A percentile compares a stretch with the other conserved stretches of the same genome.
Evolutionary conservation across 2,797 vertebrate species (phyloP).

Genomic region (Fundulus diaphanus): DNA sequence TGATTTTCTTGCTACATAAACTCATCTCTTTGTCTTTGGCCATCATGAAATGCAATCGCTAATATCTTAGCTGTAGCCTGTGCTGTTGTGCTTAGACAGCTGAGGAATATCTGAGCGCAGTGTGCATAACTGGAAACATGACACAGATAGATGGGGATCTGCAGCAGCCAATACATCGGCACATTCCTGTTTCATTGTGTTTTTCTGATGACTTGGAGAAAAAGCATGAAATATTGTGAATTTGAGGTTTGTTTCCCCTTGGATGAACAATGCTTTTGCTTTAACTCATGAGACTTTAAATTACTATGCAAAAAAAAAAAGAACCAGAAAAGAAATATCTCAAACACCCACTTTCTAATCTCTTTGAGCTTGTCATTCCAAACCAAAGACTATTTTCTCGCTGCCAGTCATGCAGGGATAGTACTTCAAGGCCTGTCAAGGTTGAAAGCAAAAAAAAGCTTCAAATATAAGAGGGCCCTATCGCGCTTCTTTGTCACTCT

Average conservation of each 20-base stretch:
- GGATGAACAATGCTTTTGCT: slow-evolving; percentile 28
- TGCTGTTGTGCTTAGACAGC: no score
- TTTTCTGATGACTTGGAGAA: not conserved
- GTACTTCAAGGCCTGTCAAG: slow-evolving; percentile 65
- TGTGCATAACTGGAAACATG: no score
- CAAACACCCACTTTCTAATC: slow-evolving; percentile 46
- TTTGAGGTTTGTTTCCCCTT: slow-evolving; percentile 8
- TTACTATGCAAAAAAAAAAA: slow-evolving; percentile 26
- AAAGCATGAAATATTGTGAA: not conserved
- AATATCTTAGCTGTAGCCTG: no score
- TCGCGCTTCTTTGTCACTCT: slow-evolving; percentile 29
- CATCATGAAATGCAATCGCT: no score
- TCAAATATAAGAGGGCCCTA: slow-evolving; percentile 36
- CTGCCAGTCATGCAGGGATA: slow-evolving; percentile 59
- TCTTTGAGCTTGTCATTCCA: slow-evolving; percentile 41
- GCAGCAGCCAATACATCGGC: not conserved
- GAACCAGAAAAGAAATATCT: not conserved
- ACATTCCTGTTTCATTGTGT: not conserved
- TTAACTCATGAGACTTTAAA: slow-evolving; percentile 34
- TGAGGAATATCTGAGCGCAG: no score
- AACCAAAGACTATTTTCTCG: slow-evolving; percentile 62
- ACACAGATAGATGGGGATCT: no score
- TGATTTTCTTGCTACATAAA: no score
- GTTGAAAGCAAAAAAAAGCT: slow-evolving; percentile 56
- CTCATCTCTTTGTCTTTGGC: no score